phyloP scores from a whole-genome alignment of 1,140 invertebrate genomes.

The Brachionus rubens region DNA sequence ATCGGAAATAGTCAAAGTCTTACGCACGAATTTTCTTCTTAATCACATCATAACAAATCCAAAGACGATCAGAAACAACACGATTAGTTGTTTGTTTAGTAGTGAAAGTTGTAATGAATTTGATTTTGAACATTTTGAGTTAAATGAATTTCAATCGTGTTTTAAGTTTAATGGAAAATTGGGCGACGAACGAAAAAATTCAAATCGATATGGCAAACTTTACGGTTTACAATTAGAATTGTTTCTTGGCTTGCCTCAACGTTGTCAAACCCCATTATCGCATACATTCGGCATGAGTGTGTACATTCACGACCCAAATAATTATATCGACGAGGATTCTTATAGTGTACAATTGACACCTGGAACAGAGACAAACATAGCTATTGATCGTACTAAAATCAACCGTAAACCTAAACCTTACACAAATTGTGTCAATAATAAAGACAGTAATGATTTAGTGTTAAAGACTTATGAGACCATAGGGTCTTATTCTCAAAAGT shows the following conservation, averaged over 20 bases:
- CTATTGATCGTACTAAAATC: slow-evolving; percentile 14
- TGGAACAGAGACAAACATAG: slow-evolving; percentile 40
- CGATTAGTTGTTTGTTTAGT: slow-evolving; percentile 20
- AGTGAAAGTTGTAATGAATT: slow-evolving; percentile 1
- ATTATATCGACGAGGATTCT: background rate
- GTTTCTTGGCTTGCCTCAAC: background rate
- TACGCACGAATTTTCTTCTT: background rate
- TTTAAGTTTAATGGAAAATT: slow-evolving; percentile 6
- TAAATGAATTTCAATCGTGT: slow-evolving; percentile 15
- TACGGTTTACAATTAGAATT: slow-evolving; percentile 15
- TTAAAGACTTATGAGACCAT: background rate
- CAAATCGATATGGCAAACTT: background rate
- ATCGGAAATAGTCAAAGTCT: background rate
- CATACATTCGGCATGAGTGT: background rate
- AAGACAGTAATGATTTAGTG: background rate
- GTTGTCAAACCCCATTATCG: background rate
- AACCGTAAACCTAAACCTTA: background rate
- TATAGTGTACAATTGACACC: background rate
- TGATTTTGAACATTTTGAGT: slow-evolving; percentile 8
- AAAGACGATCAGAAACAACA: background rate
- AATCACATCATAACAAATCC: background rate
- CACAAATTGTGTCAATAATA: background rate
- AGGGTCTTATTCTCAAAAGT: background rate
- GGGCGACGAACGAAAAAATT: background rate
- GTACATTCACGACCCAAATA: background rate